A percentile compares a stretch with the other conserved stretches of the same genome.
These are phyloP conservation scores for Harmothoe impar DNA, from an alignment of 2,888 invertebrate species.

Conservation along the genomic window DNA sequence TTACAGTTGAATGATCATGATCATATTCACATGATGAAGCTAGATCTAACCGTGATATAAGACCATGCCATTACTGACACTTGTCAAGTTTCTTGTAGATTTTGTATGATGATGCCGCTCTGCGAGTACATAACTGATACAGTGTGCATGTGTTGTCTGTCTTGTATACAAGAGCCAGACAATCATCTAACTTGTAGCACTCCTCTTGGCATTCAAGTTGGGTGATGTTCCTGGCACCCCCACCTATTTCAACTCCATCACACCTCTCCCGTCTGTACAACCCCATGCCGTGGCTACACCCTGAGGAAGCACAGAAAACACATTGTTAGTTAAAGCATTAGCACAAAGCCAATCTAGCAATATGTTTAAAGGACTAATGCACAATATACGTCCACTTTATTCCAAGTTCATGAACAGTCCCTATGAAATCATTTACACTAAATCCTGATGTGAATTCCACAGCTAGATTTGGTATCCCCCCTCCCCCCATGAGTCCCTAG, in stretches of 20 bases:
- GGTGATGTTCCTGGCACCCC: neutral
- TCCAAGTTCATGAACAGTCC: too few species aligned
- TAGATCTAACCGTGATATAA: too few species aligned
- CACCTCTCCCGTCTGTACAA: neutral
- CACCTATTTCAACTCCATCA: neutral
- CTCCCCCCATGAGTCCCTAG: too few species aligned
- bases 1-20: too few species aligned
- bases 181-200: neutral
- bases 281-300: neutral
- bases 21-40: too few species aligned
- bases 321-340: too few species aligned
- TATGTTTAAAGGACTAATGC: too few species aligned
- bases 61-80: neutral
- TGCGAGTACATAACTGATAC: neutral
- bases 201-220: neutral
- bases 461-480: too few species aligned
- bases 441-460: too few species aligned
- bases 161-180: neutral
- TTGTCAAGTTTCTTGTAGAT: neutral
- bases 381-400: too few species aligned
- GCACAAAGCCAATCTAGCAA: too few species aligned
- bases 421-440: too few species aligned
- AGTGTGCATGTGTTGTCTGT: neutral
- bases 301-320: neutral
- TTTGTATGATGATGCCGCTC: neutral